Percentiles rank a stretch among this genome's conserved stretches.
phyloP scores from a whole-genome alignment of 2,888 invertebrate species.

The Tipula lateralis region DNA sequence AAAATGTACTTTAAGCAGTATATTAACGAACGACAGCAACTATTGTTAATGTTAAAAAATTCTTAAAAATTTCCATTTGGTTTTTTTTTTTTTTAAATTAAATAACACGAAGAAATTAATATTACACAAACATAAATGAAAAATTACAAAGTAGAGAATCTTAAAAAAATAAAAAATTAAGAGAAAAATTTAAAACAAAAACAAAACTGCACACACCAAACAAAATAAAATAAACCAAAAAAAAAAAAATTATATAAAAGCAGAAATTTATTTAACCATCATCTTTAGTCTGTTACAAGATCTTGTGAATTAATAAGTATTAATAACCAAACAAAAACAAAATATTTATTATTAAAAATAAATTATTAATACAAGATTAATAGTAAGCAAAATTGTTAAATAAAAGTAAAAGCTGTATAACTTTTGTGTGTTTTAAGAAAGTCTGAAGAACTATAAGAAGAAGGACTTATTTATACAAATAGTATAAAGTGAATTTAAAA shows the following conservation, averaged over 20 bases:
- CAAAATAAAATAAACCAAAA: background rate
- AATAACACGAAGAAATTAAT: background rate
- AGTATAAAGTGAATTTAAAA: background rate
- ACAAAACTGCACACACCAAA: background rate
- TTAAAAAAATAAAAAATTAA: background rate
- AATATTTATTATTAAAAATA: background rate
- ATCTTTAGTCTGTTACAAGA: slow-evolving; percentile 14
- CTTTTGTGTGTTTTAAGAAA: background rate
- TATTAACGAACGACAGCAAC: background rate
- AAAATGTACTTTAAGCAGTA: background rate
- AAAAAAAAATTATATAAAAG: slow-evolving; percentile 20
- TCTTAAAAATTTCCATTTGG: background rate
- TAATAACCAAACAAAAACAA: background rate
- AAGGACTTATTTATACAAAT: background rate
- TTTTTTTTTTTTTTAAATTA: background rate
- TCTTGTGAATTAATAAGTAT: slow-evolving; percentile 20
- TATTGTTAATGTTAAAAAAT: background rate
- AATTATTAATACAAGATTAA: background rate
- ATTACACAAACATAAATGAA: background rate
- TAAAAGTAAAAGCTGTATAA: background rate
- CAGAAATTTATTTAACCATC: background rate
- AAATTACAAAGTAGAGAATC: background rate
- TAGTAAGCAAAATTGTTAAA: background rate
- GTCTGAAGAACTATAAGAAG: background rate
- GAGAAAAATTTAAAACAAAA: background rate